phyloP scores from a whole-genome alignment of 2,888 invertebrate species.

The Drosophila birchii region DNA sequence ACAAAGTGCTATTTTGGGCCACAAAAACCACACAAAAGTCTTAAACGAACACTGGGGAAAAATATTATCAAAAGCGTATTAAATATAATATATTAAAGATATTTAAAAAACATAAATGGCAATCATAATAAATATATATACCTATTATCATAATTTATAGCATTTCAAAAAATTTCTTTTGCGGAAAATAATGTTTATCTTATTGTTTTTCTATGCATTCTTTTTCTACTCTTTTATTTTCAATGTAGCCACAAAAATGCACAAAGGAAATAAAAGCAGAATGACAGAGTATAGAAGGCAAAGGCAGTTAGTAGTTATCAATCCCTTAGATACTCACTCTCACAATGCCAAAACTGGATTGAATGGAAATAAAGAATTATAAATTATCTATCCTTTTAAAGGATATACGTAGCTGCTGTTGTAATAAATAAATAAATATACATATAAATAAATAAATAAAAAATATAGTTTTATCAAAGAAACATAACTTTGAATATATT shows the following conservation, averaged over 20 bases:
- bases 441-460: not conserved
- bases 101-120: not conserved
- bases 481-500: not conserved
- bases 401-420: not conserved
- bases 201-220: not conserved
- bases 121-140: not conserved
- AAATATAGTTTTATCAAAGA: not conserved
- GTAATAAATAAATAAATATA: not conserved
- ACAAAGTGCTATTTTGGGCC: slow-evolving; percentile 65
- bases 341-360: slow-evolving; percentile 45
- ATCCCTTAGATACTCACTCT: slow-evolving; percentile 28
- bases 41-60: not conserved
- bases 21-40: slow-evolving; percentile 70
- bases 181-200: not conserved
- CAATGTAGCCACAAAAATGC: not conserved
- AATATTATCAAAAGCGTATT: too few relatives aligned
- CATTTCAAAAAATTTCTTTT: too few relatives aligned
- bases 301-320: slow-evolving; percentile 39
- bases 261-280: slow-evolving; percentile 21
- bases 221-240: not conserved
- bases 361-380: slow-evolving; percentile 59
- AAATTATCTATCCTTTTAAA: slow-evolving; percentile 37
- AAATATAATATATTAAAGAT: too few relatives aligned
- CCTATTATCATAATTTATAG: not conserved
- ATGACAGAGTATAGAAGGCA: slow-evolving; percentile 12